These are phyloP conservation scores for Eumeta japonica DNA, from an alignment of 1,140 invertebrate species.

Conservation along the genomic window DNA sequence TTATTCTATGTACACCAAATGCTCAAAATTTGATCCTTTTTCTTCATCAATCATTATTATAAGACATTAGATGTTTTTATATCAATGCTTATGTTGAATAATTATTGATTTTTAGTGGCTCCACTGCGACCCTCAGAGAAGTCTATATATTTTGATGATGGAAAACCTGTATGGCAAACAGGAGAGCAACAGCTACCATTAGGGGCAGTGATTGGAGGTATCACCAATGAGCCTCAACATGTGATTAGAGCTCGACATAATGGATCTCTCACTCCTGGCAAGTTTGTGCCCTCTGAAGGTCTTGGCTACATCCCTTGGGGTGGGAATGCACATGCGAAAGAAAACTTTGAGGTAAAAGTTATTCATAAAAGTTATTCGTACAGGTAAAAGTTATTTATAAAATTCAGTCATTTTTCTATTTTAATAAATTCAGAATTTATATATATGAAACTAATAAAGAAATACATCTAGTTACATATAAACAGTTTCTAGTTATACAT, in stretches of 20 bases:
- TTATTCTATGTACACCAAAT: no score
- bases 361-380: no score
- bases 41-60: no score
- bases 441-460: no score
- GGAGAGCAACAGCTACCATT: slow-evolving; percentile 59
- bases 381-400: no score
- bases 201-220: slow-evolving; percentile 68
- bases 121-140: background rate
- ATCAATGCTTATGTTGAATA: no score
- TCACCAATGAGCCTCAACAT: slow-evolving; percentile 64
- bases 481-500: no score
- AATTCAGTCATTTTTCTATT: no score
- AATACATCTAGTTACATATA: no score
- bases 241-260: slow-evolving; percentile 62
- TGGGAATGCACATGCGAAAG: slow-evolving; percentile 66
- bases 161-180: background rate
- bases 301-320: slow-evolving; percentile 74
- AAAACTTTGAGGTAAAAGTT: slow-evolving; percentile 66
- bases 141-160: background rate
- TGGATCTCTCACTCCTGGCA: slow-evolving; percentile 69
- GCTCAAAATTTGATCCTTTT: no score
- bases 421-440: no score
- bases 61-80: no score
- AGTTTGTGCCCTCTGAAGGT: slow-evolving; percentile 66
- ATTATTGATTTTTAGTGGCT: background rate